Evolutionary conservation across 2,113 vertebrate genomes (phyloP), one percentile per base, ranked within the genome.

Genomic region (Mola mola): DNA sequence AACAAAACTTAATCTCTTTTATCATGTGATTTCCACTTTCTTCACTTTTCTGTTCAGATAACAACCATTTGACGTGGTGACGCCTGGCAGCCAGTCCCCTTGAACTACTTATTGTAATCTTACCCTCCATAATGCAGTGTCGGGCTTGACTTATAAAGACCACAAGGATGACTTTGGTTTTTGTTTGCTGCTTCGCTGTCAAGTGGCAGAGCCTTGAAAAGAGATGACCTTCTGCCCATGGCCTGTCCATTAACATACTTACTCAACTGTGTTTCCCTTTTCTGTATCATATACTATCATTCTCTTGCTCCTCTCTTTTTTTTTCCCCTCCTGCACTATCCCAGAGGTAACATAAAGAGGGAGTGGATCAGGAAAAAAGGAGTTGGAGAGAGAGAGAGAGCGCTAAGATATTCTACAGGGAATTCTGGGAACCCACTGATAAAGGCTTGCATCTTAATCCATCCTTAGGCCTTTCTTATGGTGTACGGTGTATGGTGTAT

Each of bases 381-480:
- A 59, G n/a, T n/a, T n/a, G n/a, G 41, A 41, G 33, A 36, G n/a
- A 53, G 31, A 24, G 37, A 50, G 46, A 62, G 66, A 68, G 62
- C 60, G 78, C 64, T 24, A 51, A 56, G 74, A 73, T 87, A 78
- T 71, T 88, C 85, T 83, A 67, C 71, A 52, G 84, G 81, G 85
- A 79, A 85, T 89, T 90, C 88, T 92, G 88, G 87, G 91, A 93
- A 90, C 83, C 79, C 78, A 65, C 76, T 82, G 87, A 91, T 91
- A 89, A 84, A 90, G 89, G 66, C 81, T 72, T 60, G 66, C 76
- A 82, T 86, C 84, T 84, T 92, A 91, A 92, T 91, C 90, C 90
- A 67, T 75, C 81, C 72, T 89, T 79, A 90, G 86, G 85, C 87
- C 78, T 72, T 81, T 84, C 84, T 90, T 79, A 75, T 43, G 52